Base-by-base conservation (phyloP, 2,797 vertebrate species). In the Propithecus deckenii region DNA sequence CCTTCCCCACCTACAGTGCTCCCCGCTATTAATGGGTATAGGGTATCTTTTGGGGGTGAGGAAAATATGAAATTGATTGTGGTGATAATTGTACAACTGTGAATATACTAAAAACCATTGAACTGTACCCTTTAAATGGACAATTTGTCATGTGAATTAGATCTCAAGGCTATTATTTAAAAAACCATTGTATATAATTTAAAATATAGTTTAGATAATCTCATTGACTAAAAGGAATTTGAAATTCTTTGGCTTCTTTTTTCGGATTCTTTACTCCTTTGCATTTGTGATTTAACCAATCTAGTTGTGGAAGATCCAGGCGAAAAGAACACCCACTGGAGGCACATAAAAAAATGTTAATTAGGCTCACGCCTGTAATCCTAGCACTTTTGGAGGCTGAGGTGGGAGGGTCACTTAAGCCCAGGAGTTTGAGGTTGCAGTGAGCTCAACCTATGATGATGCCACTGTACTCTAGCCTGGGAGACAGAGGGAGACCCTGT, bases 11-110 rank as follows among this genome's bases (percentile, higher is more conserved):
- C 38, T 38, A 38, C 38, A 38, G 38, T 38, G 38, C 38, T 38
- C 38, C 38, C 38, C 38, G 38, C 38, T 38, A 38, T 41, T 79
- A 32, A 48, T 83, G 48, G 55, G 11, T 57, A 88, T 91, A 50
- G n/a, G 14, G 5, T 96, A 88, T 89, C 28, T 93, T 91, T 87
- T 78, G 13, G 32, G 48, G 28, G 9, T 72, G 22, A 43, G 72
- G n/a, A 87, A 94, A 85, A 79, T 91, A 61, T 74, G 50, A 92
- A 94, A 86, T 89, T 65, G 46, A 79, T 93, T 85, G 25, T 88
- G 84, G 13, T 93, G 52, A 43, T 92, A 91, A 35, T 79, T 86
- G 32, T 95, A 61, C n/a, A 94, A n/a, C 43, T 72, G 59, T 75
- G 52, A 91, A 80, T 92, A 88, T 79, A 83, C 35, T 80, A 65